phyloP scores from a whole-genome alignment of 2,113 vertebrate species.

The Macrotis lagotis region DNA sequence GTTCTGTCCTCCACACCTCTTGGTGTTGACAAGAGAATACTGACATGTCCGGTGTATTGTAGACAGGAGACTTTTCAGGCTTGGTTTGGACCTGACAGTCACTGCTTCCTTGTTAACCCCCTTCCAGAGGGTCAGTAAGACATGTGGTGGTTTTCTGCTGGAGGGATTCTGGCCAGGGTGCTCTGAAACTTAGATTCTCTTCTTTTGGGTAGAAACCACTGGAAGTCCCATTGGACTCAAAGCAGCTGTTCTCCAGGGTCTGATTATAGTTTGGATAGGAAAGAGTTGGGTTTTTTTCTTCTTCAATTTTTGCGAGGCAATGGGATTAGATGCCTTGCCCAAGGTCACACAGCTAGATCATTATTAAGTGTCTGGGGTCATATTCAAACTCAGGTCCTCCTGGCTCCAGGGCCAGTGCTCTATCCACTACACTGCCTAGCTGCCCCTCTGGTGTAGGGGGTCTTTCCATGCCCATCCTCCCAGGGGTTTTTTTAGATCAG shows the following conservation, averaged over 20 bases:
- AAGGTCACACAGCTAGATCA: too few species aligned
- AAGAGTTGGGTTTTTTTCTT: too few species aligned
- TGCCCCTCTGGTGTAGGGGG: too few species aligned
- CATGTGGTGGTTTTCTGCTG: not conserved
- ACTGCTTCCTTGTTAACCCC: not conserved
- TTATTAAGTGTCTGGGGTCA: too few species aligned
- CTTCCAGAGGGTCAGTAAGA: not conserved
- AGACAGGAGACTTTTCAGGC: not conserved
- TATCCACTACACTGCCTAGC: too few species aligned
- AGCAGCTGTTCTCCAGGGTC: not conserved
- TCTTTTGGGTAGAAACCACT: not conserved
- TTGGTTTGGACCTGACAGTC: not conserved
- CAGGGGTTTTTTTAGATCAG: not conserved
- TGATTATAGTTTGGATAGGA: not conserved
- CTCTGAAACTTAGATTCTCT: not conserved
- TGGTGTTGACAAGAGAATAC: not conserved
- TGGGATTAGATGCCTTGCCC: too few species aligned
- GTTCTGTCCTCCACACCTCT: not conserved
- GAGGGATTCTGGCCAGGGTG: not conserved
- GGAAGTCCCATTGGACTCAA: not conserved
- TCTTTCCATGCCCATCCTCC: not conserved
- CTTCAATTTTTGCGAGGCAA: too few species aligned
- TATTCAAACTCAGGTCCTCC: too few species aligned
- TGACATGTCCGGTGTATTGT: not conserved
- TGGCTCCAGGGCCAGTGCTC: too few species aligned